Conservation (phyloP, 2,113 vertebrate species). For the Chlorodrepanis virens region DNA sequence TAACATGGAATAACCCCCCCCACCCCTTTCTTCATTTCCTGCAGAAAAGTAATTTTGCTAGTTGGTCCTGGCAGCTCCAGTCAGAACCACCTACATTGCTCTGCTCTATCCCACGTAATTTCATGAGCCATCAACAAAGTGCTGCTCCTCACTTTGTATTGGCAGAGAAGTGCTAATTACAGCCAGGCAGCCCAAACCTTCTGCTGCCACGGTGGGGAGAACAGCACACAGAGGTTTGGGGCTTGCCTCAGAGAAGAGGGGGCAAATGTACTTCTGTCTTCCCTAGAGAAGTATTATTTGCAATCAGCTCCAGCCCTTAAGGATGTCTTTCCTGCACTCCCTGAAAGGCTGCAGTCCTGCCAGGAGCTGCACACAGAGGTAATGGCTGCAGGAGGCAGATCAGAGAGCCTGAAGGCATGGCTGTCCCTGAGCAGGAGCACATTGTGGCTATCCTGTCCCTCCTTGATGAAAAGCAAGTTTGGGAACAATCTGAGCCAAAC, state of each 20-base stretch:
- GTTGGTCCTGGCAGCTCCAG: slow-evolving; percentile 10
- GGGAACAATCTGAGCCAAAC: neutral
- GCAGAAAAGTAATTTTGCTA: neutral
- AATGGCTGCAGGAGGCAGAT: neutral
- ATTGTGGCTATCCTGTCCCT: neutral
- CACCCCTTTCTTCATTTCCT: neutral
- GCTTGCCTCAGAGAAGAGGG: neutral
- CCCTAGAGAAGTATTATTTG: neutral
- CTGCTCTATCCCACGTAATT: neutral
- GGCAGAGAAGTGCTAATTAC: neutral
- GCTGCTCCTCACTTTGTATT: neutral
- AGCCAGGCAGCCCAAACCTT: neutral
- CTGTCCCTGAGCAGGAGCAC: neutral
- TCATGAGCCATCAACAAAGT: neutral
- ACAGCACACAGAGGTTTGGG: neutral
- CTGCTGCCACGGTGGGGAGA: accelerated
- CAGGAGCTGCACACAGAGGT: neutral
- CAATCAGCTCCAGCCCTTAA: neutral
- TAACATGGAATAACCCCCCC: neutral
- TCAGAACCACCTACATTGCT: slow-evolving; percentile 14
- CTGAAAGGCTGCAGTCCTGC: neutral
- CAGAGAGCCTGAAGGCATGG: neutral
- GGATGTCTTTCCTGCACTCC: neutral
- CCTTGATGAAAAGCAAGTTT: neutral
- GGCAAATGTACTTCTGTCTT: neutral